Evolutionary conservation across 2,113 vertebrate genomes (phyloP).

Genomic region (Chamaetylas fuelleborni): DNA sequence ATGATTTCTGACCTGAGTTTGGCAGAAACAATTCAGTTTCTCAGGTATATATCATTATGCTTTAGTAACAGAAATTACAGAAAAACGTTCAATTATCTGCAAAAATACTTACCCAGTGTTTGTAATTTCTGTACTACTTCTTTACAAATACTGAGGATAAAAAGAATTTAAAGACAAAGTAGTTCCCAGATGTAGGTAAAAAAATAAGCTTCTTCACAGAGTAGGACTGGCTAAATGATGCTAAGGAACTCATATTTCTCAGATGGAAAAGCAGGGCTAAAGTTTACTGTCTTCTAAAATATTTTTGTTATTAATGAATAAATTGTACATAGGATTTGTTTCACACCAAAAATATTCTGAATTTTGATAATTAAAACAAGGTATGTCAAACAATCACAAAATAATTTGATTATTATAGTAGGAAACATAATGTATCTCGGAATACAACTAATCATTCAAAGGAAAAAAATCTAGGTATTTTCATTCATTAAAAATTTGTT

Average conservation of each 20-base stretch:
- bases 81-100: neutral
- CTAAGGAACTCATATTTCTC: neutral
- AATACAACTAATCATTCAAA: neutral
- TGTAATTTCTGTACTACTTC: neutral
- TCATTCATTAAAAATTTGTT: neutral
- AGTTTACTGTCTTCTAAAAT: neutral
- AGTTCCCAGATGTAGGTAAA: neutral
- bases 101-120: neutral
- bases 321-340: neutral
- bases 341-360: neutral
- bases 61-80: neutral
- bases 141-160: neutral
- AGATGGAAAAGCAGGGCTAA: neutral
- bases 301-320: neutral
- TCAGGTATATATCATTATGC: neutral
- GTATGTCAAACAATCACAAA: neutral
- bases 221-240: neutral
- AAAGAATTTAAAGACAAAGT: neutral
- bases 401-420: neutral
- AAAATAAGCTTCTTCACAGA: neutral
- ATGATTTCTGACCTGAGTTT: neutral
- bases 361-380: neutral
- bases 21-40: slow-evolving; percentile 4
- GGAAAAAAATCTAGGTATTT: neutral
- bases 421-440: neutral